phyloP scores from a whole-genome alignment of 2,797 vertebrate species.

The Somateria mollissima region DNA sequence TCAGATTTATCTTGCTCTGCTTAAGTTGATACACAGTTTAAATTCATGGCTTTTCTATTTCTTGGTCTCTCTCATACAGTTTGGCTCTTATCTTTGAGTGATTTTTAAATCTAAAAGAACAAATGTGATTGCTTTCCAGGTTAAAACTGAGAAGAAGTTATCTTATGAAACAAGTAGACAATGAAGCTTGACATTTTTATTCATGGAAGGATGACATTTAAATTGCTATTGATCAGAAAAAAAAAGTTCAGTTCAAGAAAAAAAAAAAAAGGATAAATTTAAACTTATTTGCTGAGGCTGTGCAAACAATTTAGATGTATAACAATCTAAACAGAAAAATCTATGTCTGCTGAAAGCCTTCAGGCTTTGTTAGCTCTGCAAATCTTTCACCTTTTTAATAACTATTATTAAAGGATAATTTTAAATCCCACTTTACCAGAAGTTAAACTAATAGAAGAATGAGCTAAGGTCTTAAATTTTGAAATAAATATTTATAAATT shows the following conservation, averaged over 20 bases:
- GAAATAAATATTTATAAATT: not conserved
- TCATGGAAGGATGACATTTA: constrained; percentile 58
- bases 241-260: constrained; percentile 52
- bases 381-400: not conserved
- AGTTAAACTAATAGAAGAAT: not conserved
- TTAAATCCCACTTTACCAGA: not conserved
- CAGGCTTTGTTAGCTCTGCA: not conserved
- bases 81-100: not conserved
- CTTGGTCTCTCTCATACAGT: rapidly evolving
- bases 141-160: constrained; percentile 70
- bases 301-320: constrained; percentile 27
- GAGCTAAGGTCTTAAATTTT: not conserved
- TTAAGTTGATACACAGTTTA: constrained; percentile 74
- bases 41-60: constrained; percentile 42
- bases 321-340: constrained; percentile 33
- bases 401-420: not conserved
- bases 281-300: constrained; percentile 19
- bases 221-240: constrained; percentile 76
- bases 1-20: constrained; percentile 77
- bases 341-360: not conserved
- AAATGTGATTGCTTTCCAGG: constrained; percentile 56
- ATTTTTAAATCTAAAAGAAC: constrained; percentile 47
- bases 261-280: not conserved
- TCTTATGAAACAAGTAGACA: constrained; percentile 65
- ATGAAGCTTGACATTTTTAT: constrained; percentile 24